Evolutionary conservation across 35 echinoderm and acorn worm genomes (phyloP).

Genomic region (Chiridota heheva): DNA sequence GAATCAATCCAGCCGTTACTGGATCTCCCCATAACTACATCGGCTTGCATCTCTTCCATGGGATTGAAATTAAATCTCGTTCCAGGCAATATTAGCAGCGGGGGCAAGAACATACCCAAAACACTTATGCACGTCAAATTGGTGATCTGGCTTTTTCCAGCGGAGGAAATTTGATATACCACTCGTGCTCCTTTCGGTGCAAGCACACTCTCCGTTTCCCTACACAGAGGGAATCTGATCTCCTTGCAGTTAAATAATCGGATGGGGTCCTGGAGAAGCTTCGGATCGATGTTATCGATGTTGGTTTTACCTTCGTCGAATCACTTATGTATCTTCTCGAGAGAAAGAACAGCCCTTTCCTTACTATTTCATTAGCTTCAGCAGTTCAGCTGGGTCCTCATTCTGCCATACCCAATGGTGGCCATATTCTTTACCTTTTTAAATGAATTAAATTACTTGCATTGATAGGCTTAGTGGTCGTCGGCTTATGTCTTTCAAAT

Average conservation of each 20-base stretch:
- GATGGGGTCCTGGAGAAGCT: neutral
- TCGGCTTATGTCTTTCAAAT: too few species aligned
- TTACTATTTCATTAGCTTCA: too few species aligned
- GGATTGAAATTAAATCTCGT: slow-evolving; percentile 15
- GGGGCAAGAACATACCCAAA: neutral
- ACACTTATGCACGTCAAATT: neutral
- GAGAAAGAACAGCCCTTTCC: too few species aligned
- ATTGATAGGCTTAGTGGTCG: too few species aligned
- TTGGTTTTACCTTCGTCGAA: neutral
- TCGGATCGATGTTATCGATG: neutral
- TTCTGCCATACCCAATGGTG: too few species aligned
- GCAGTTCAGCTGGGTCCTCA: too few species aligned
- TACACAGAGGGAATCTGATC: neutral
- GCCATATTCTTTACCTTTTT: too few species aligned
- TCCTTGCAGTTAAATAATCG: slow-evolving; percentile 21
- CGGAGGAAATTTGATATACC: slow-evolving; percentile 1
- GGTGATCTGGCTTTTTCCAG: slow-evolving; percentile 15
- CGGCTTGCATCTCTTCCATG: slow-evolving; percentile 14
- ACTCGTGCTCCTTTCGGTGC: neutral
- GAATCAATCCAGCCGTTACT: slow-evolving; percentile 54
- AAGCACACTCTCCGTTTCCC: neutral
- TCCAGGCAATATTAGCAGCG: slow-evolving; percentile 14
- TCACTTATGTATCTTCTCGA: too few species aligned
- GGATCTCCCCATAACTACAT: slow-evolving; percentile 46
- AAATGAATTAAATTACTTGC: too few species aligned